A percentile compares a stretch with the other conserved stretches of the same genome.
phyloP scores from a whole-genome alignment of 2,797 vertebrate species.

The Helarctos malayanus region DNA sequence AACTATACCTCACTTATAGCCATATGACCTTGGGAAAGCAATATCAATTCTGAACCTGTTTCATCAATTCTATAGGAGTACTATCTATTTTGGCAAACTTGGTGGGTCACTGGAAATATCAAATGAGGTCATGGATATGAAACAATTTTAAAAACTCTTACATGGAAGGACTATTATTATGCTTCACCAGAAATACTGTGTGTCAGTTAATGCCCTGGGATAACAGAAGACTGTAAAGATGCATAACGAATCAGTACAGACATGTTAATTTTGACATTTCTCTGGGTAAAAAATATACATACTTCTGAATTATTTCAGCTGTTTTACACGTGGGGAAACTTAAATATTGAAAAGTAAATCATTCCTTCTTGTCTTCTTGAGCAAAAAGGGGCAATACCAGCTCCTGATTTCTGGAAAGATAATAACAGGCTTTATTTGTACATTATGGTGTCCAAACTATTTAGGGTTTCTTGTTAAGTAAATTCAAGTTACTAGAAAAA shows the following conservation, averaged over 20 bases:
- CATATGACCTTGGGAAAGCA: neutral
- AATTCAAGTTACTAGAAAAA: slow-evolving; percentile 5
- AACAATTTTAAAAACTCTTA: neutral
- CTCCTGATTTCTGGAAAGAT: neutral
- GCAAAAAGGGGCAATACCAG: neutral
- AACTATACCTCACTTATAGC: neutral
- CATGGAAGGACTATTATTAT: neutral
- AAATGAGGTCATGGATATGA: neutral
- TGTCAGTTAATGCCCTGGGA: neutral
- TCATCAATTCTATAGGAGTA: neutral
- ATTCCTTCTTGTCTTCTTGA: neutral
- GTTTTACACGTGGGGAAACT: neutral
- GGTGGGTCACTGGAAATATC: neutral
- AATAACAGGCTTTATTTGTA: slow-evolving; percentile 25
- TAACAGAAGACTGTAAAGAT: neutral
- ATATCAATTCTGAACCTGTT: neutral
- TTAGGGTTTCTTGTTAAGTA: neutral
- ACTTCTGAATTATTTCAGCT: neutral
- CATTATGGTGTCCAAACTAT: neutral
- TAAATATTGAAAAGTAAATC: neutral
- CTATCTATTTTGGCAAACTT: neutral
- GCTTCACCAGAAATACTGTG: neutral
- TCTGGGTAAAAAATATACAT: neutral
- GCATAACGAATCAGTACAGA: neutral
- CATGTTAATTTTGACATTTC: neutral